Conservation (phyloP, 2,797 vertebrate species). For the Cossypha polioptera region DNA sequence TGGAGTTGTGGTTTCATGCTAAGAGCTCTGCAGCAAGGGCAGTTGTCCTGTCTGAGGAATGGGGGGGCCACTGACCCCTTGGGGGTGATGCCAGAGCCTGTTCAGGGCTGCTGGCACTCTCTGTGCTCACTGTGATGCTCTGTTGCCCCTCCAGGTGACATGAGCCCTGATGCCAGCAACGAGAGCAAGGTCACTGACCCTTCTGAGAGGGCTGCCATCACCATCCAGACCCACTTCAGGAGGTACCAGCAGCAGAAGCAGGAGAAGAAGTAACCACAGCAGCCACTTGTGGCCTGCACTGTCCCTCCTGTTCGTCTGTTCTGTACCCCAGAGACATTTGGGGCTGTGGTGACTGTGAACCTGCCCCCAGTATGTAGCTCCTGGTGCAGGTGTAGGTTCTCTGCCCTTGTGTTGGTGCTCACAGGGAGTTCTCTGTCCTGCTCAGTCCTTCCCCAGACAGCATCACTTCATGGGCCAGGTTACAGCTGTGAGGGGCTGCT, state of each 20-base stretch:
- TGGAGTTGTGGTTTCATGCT: accelerated
- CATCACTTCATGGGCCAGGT: accelerated
- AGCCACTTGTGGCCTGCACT: accelerated
- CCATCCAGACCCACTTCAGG: conserved; percentile 85
- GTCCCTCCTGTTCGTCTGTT: not conserved
- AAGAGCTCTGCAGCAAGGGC: not conserved
- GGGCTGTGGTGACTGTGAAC: not conserved
- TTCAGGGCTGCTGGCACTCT: not conserved
- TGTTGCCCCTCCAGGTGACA: not conserved
- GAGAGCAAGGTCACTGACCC: not conserved
- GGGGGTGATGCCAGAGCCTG: not conserved
- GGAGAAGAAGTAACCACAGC: not conserved
- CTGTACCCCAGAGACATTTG: not conserved
- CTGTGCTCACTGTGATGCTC: not conserved
- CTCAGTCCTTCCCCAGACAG: not conserved
- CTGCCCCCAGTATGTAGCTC: not conserved
- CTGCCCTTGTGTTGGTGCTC: not conserved
- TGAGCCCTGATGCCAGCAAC: not conserved
- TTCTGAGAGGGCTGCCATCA: conserved; percentile 76
- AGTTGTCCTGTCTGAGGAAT: not conserved
- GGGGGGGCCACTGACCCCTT: accelerated
- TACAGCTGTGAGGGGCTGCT: accelerated
- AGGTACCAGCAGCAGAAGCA: conserved; percentile 87
- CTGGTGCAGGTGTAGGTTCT: not conserved
- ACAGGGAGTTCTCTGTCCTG: not conserved